Evolutionary conservation across 2,888 invertebrate species (phyloP).

Genomic region (Chirona hameri): DNA sequence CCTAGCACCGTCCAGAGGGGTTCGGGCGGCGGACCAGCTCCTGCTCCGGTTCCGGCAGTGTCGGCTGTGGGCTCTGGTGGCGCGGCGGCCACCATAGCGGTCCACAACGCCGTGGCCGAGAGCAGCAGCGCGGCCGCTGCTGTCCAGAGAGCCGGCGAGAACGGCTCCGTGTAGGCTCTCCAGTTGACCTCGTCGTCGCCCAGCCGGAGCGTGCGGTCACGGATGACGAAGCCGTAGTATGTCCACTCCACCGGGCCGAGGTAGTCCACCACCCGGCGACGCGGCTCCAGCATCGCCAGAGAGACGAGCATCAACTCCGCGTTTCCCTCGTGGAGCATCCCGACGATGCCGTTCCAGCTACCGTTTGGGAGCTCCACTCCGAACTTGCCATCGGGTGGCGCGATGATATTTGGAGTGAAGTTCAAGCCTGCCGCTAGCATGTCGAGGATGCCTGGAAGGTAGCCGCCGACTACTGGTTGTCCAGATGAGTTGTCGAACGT

Average conservation of each 20-base stretch:
- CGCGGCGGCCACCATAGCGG: not conserved
- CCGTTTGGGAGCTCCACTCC: not conserved
- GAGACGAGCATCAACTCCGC: not conserved
- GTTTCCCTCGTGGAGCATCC: not conserved
- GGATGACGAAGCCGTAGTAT: constrained; percentile 25
- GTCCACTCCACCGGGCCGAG: constrained; percentile 2
- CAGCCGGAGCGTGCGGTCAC: not conserved
- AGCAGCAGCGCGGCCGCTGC: not conserved
- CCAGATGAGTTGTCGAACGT: not conserved
- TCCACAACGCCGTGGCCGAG: not conserved
- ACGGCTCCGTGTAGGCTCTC: constrained; percentile 1
- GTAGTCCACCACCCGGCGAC: not conserved
- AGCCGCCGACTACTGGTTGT: not conserved
- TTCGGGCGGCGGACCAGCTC: not conserved
- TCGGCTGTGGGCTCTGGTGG: not conserved
- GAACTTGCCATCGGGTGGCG: not conserved
- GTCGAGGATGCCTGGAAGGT: not conserved
- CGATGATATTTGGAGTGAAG: not conserved
- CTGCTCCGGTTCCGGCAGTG: not conserved
- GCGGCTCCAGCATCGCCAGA: not conserved
- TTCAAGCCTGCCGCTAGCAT: not conserved
- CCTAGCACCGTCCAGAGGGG: not conserved
- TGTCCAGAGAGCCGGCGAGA: constrained; percentile 4
- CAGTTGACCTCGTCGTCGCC: not conserved
- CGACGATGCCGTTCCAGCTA: not conserved